phyloP scores from a whole-genome alignment of 2,888 invertebrate genomes.

The Orchesellides sinensis region DNA sequence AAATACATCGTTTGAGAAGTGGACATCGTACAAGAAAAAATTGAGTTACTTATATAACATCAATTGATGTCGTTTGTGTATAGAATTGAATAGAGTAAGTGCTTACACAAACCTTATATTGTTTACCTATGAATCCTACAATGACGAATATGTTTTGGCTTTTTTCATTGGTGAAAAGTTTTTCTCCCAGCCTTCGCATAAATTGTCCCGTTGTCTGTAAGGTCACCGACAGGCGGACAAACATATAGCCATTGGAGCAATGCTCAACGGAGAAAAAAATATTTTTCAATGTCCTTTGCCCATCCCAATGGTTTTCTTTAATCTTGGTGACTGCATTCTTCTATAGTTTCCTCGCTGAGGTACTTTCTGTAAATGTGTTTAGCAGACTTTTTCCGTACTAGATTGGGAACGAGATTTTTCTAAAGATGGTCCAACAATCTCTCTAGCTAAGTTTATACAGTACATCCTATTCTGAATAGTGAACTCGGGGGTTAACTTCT shows the following conservation, averaged over 20 bases:
- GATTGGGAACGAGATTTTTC: background rate
- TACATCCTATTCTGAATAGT: background rate
- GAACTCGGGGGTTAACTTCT: conserved; percentile 12
- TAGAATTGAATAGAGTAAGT: background rate
- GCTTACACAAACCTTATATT: too few species aligned
- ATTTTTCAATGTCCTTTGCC: conserved; percentile 55
- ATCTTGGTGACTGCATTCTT: conserved; percentile 20
- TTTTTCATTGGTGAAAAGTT: background rate
- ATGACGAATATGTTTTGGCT: background rate
- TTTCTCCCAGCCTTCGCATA: conserved; percentile 55
- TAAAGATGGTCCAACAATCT: background rate
- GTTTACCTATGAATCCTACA: background rate
- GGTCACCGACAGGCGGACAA: conserved; percentile 53
- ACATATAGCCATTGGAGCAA: conserved; percentile 29
- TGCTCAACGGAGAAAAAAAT: conserved; percentile 32
- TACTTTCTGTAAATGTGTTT: background rate
- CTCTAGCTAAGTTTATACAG: background rate
- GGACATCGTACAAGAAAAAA: background rate
- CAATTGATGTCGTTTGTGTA: background rate
- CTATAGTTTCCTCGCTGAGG: background rate
- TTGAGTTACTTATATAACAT: too few species aligned
- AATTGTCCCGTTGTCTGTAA: conserved; percentile 60
- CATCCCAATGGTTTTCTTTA: conserved; percentile 32
- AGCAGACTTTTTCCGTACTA: background rate
- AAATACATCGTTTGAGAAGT: conserved; percentile 4